Conservation (phyloP, 2,888 invertebrate genomes). For the Sphaerophoria taeniata region DNA sequence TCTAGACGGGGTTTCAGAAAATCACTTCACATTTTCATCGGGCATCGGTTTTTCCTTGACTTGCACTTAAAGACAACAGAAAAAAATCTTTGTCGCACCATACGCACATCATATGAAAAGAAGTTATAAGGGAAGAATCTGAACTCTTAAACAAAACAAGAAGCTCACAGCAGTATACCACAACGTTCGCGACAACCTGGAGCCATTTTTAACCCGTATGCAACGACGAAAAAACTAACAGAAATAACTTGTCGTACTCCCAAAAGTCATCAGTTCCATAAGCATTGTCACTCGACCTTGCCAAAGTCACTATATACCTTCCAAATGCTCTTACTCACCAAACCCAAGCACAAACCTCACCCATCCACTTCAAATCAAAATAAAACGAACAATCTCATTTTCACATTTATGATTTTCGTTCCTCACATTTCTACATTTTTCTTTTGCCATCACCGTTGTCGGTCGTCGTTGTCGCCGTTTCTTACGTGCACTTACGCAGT, state of each 20-base stretch:
- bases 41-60: too few relatives aligned
- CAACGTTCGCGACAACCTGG: constrained; percentile 70
- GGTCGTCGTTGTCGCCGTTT: background rate
- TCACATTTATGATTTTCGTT: constrained; percentile 69
- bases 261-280: constrained; percentile 18
- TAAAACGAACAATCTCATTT: constrained; percentile 67
- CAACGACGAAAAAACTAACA: constrained; percentile 7
- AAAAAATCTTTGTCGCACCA: too few relatives aligned
- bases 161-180: constrained; percentile 46
- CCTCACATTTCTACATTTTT: constrained; percentile 5
- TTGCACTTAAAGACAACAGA: too few relatives aligned
- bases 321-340: constrained; percentile 33
- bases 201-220: constrained; percentile 69
- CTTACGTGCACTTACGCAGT: constrained; percentile 65
- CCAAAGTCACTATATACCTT: constrained; percentile 59
- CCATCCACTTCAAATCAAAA: constrained; percentile 35
- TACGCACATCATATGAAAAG: too few relatives aligned
- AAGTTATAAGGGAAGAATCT: too few relatives aligned
- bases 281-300: constrained; percentile 62
- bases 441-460: background rate
- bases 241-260: background rate
- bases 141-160: too few relatives aligned
- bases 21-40: too few relatives aligned
- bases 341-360: background rate
- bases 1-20: too few relatives aligned